A percentile compares a stretch with the other conserved stretches of the same genome.
Evolutionary conservation across 1,140 invertebrate genomes (phyloP).

Genomic region (Aradophagus sp.): DNA sequence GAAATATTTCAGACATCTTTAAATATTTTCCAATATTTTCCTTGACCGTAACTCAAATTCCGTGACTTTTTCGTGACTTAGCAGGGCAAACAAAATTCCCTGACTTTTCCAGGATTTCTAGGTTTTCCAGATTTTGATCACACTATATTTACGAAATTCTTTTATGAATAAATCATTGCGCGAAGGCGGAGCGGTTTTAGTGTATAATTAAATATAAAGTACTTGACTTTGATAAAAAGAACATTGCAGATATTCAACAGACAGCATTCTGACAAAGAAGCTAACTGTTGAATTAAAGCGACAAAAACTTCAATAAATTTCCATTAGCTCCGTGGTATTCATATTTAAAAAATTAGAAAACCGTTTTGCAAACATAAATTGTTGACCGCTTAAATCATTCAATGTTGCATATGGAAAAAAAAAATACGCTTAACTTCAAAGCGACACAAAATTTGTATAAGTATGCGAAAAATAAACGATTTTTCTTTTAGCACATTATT

Average conservation of each 20-base stretch:
- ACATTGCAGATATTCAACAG: no score
- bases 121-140: no score
- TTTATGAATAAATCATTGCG: slow-evolving; percentile 51
- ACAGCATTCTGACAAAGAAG: no score
- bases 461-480: slow-evolving; percentile 33
- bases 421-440: slow-evolving; percentile 19
- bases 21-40: no score
- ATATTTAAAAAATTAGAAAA: no score
- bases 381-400: no score
- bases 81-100: no score
- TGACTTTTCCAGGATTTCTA: no score
- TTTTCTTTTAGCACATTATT: slow-evolving; percentile 36
- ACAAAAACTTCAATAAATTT: slow-evolving; percentile 9
- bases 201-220: slow-evolving; percentile 39
- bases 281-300: slow-evolving; percentile 25
- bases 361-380: no score
- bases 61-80: slow-evolving; percentile 25
- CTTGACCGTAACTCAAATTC: no score
- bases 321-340: slow-evolving; percentile 16
- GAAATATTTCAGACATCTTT: no score
- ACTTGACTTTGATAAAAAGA: slow-evolving; percentile 16
- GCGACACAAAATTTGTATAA: slow-evolving; percentile 9
- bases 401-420: slow-evolving; percentile 11
- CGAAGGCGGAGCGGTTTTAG: slow-evolving; percentile 29
- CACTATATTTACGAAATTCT: slow-evolving; percentile 50